Evolutionary conservation across 2,113 vertebrate genomes (phyloP), one percentile per base, ranked within the genome.

Genomic region (Silurus asotus): DNA sequence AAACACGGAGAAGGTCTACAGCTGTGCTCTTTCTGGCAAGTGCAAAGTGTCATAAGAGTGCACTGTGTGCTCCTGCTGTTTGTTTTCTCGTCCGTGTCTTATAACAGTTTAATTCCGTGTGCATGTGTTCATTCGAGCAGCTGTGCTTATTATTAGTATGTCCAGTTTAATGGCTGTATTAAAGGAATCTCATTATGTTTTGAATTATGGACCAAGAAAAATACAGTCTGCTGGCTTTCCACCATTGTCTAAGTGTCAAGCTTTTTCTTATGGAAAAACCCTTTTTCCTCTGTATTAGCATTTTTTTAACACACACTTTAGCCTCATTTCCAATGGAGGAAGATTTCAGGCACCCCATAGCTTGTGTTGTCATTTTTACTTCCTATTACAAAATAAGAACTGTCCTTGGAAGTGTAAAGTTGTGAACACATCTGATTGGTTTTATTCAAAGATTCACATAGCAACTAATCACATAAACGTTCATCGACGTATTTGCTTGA

Each of bases 21-120:
- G 59, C 72, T 84, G 83, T 84, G 64, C 65, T 48, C 76, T 74
- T 19, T 37, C 67, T 84, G 82, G 82, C 82, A 61, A 15, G n/a
- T 37, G 19, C 51, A 51, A 75, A 55, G 64, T 55, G 85, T 61
- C 45, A 65, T 58, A 79, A 64, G 78, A 82, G 72, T 61, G 79
- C 65, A 75, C 45, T 74, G 69, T 51, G 72, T 61, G 79, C 25
- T 65, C 59, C 81, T 64, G 59, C 19, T 48, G 70, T 70, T 86
- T 84, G 70, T 70, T 69, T 86, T 88, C 79, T 72, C 82, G 15
- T 23, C n/a, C 23, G 8, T 55, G 67, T 45, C 81, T 70, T 58
- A 17, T 83, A 72, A 72, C 51, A 58, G 81, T 70, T 83, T 83
- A 55, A 70, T 78, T 53, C 72, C n/a, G 19, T 80, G 77, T 7